Base-by-base conservation (phyloP, 2,113 vertebrate species). In the Alosa alosa region DNA sequence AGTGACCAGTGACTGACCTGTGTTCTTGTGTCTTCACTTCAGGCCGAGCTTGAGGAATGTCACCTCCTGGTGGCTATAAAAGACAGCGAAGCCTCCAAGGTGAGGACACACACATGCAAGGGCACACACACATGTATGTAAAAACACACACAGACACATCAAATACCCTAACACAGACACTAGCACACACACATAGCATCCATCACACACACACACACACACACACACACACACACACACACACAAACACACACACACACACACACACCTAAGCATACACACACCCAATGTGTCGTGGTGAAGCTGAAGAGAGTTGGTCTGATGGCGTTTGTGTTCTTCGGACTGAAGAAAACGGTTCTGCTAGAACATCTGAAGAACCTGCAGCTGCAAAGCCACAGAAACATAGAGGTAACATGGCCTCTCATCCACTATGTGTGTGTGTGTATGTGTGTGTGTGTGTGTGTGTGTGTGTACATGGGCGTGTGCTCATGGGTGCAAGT, bases 81-180 rank as follows among this genome's bases (percentile, higher is more conserved):
- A 90, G 94, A 95, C 83, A 90, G 87, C 89, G 95, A 95, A 86
- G 89, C 93, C 85, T 86, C 89, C 31, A 94, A 94, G 94, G 95
- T 95, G 81, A 44, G 88, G 89, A 22, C n/a, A 25, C 60, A 25
- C 60, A 68, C n/a, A 25, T 13, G 11, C 22, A 25, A 6, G 13
- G 8, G 11, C 60, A 68, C 60, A 68, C 60, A 68, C n/a, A 68
- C 60, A 68, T 22, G 6, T 4, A 64, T 6, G 10, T 20, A 25
- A 3, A 68, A 4, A 68, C 60, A 68, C 60, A 68, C 60, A 68
- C 60, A 68, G 3, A 68, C 60, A 68, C 7, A 1, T n/a, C 50
- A 52, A 13, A 52, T 17, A 64, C 60, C n/a, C 60, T n/a, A 20
- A 68, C 60, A 68, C 60, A 64, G 22, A 64, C 60, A 64, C 22